Evolutionary conservation across 2,888 invertebrate species (phyloP), one percentile per base, ranked within the genome.

Genomic region (Cephalotes varians): DNA sequence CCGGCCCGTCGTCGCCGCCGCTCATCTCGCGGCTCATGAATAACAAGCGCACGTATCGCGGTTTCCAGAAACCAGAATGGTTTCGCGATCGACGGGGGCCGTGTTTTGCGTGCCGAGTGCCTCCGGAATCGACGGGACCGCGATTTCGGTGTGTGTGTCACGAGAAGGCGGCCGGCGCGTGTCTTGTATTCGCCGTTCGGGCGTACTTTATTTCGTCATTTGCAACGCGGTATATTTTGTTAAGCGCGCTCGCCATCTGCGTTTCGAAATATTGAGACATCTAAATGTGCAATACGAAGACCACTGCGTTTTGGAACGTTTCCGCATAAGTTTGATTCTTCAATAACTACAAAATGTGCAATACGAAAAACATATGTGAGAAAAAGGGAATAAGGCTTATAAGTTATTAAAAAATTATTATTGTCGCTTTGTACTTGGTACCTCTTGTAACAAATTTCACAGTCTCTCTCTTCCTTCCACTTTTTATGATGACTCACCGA

Each of bases 61-160:
- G 56, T 86, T 88, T 90, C 80, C 85, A 81, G 86, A 86, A 87
- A 86, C 64, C 81, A 83, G 86, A 87, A 85, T n/a, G n/a, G 12
- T 80, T 79, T 60, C 21, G 83, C 58, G 79, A 83, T 83, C 18
- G 71, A 54, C 37, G 76, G 83, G 86, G 18, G 1, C 64, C 84
- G 84, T 87, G 90, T 87, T 85, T 81, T 82, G 87, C 86, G 72
- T 87, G 87, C 86, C 84, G 83, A 87, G 76, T 86, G 64, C 62
- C 67, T 64, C 71, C 87, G 62, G 73, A 77, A 89, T 82, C 87
- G 85, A 84, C 64, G n/a, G 54, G 31, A 18, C 71, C 85, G 86
- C 82, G 81, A 85, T 56, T 83, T 80, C 40, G 73, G 73, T 28
- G 40, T 62, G 73, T 28, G 40, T 62, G 71, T 73, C 71, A 31